Percentiles rank a stretch among this genome's conserved stretches.
These are phyloP conservation scores for Brenthis hecate DNA, from an alignment of 2,888 invertebrate genomes.

Conservation along the genomic window DNA sequence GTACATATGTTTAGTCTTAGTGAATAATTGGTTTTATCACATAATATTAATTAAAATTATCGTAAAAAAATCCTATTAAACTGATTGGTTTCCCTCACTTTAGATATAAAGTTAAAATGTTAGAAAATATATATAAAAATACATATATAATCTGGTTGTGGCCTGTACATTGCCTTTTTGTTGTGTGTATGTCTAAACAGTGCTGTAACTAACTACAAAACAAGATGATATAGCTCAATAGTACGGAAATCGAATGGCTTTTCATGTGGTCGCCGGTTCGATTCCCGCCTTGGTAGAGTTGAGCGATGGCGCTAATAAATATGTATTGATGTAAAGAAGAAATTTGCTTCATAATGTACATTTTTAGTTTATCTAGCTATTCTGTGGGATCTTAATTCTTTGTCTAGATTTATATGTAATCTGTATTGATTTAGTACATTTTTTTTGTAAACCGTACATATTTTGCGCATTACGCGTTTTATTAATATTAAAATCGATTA, in stretches of 20 bases:
- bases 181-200: not conserved
- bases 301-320: not conserved
- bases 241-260: not conserved
- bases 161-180: constrained; percentile 1
- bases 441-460: no score
- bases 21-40: no score
- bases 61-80: no score
- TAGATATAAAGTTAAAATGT: no score
- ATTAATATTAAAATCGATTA: no score
- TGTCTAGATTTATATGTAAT: not conserved
- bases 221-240: not conserved
- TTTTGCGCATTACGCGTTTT: no score
- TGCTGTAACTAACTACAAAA: constrained; percentile 3
- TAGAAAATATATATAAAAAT: not conserved
- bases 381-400: not conserved
- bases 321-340: not conserved
- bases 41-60: no score
- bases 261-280: not conserved
- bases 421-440: not conserved
- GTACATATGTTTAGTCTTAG: no score
- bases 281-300: not conserved
- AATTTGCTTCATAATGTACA: no score
- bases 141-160: constrained; percentile 3
- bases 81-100: no score
- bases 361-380: no score